Conservation (phyloP, 2,888 invertebrate genomes). For the Zelleria hepariella region DNA sequence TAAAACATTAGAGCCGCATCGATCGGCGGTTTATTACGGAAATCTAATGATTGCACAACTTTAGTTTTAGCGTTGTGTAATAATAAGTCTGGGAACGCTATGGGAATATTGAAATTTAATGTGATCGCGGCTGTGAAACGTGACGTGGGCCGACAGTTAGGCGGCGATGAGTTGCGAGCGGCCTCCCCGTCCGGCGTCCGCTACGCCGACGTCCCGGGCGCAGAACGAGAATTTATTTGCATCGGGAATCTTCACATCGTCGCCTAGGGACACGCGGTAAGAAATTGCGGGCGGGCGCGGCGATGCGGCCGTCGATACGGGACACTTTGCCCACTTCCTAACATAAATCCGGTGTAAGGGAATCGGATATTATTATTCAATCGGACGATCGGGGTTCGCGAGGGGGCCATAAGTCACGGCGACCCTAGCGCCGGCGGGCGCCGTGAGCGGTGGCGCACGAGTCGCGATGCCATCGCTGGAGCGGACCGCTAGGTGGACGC, state of each 20-base stretch:
- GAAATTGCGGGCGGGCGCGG: constrained; percentile 45
- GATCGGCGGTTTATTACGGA: background rate
- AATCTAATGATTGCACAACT: constrained; percentile 15
- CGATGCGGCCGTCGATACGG: constrained; percentile 57
- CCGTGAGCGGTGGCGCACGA: constrained; percentile 69
- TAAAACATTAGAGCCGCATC: constrained; percentile 7
- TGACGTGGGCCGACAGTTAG: constrained; percentile 24
- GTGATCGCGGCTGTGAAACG: constrained; percentile 39
- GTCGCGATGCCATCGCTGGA: constrained; percentile 58
- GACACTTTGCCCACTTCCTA: constrained; percentile 64
- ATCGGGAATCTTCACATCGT: constrained; percentile 43
- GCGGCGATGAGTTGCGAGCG: constrained; percentile 27
- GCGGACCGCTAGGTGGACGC: constrained; percentile 35
- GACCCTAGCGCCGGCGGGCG: constrained; percentile 66
- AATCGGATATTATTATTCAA: constrained; percentile 72
- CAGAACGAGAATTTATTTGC: constrained; percentile 46
- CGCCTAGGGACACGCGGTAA: constrained; percentile 45
- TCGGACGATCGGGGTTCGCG: constrained; percentile 68
- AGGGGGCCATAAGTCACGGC: constrained; percentile 68
- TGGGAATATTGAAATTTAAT: constrained; percentile 43
- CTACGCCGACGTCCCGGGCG: constrained; percentile 28
- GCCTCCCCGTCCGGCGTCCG: background rate
- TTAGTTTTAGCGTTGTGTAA: constrained; percentile 12
- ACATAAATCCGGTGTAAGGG: constrained; percentile 69
- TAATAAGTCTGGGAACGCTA: constrained; percentile 14